Evolutionary conservation across 1,140 invertebrate genomes (phyloP), one percentile per base, ranked within the genome.

Genomic region (Holcopasites calliopsidis): DNA sequence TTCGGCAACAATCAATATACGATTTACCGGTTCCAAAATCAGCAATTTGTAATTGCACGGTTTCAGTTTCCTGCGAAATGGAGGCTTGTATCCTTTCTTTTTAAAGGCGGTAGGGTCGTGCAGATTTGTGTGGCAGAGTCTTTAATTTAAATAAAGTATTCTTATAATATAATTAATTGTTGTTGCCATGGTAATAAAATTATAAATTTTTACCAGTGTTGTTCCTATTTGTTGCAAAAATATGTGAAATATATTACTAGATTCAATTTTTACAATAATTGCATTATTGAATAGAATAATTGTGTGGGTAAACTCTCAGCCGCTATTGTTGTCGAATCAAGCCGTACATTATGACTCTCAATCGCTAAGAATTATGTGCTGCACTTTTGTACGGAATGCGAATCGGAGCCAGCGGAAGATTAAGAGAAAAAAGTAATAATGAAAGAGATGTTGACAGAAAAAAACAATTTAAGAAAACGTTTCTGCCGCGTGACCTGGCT

Each of bases 401-500:
- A 66, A 73, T 76, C 50, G 23, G 44, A 76, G 61, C 62, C 49
- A 52, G 65, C 68, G 26, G 16, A 54, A 61, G 50, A 40, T 23
- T 26, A 33, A 33, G 2, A 21, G 35, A 61, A 10, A 44, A 38
- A 21, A 31, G 23, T 10, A 38, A 68, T n/a, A 31, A 66, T 49
- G 50, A 31, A 33, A 0, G 21, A 54, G 26, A 40, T 35, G 50
- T 57, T 47, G 18, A 72, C 47, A 49, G 31, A 2, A 44, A 44
- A 7, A 77, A 72, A 50, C 64, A 40, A n/a, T 80, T 66, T 76
- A 71, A 57, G 49, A 42, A 64, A 44, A 52, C 47, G 75, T 82
- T 69, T 61, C 68, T 47, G 61, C 49, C 62, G 44, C 18, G 49
- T 33, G 75, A 49, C 60, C 60, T 54, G 80, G 80, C 82, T 84